A percentile compares a stretch with the other conserved stretches of the same genome.
These are phyloP conservation scores for Caenorhabditis briggsae DNA, from an alignment of 1,140 invertebrate species.

Conservation along the genomic window DNA sequence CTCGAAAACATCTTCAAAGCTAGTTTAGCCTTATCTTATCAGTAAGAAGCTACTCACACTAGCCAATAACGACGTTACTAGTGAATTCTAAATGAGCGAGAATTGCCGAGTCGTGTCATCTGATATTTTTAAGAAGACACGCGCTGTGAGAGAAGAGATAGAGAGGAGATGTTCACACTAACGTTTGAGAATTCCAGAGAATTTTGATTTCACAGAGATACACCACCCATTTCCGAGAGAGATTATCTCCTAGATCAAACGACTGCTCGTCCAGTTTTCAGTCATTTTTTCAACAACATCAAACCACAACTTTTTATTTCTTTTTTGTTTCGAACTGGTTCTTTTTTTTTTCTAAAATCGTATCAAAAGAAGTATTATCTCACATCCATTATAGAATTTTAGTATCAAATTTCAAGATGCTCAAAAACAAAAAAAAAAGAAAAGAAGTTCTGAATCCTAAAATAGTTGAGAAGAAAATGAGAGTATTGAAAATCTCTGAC, in stretches of 20 bases:
- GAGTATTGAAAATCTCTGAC: background rate
- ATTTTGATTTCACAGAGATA: background rate
- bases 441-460: background rate
- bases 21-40: background rate
- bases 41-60: background rate
- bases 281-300: background rate
- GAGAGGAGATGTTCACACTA: background rate
- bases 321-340: background rate
- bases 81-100: slow-evolving; percentile 30
- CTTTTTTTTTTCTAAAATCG: background rate
- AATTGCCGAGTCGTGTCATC: slow-evolving; percentile 36
- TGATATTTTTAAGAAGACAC: slow-evolving; percentile 18
- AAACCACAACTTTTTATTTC: background rate
- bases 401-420: slow-evolving; percentile 22
- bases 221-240: background rate
- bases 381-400: slow-evolving; percentile 36
- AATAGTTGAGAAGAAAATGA: slow-evolving; percentile 10
- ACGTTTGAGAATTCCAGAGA: background rate
- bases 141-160: background rate
- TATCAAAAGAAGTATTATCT: slow-evolving; percentile 4
- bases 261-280: background rate
- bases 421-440: slow-evolving; percentile 1
- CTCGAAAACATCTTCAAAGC: slow-evolving; percentile 33
- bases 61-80: background rate
- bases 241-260: background rate